Percentiles rank a stretch among this genome's conserved stretches.
Evolutionary conservation across 2,888 invertebrate genomes (phyloP).

Genomic region (Halocaridina rubra): DNA sequence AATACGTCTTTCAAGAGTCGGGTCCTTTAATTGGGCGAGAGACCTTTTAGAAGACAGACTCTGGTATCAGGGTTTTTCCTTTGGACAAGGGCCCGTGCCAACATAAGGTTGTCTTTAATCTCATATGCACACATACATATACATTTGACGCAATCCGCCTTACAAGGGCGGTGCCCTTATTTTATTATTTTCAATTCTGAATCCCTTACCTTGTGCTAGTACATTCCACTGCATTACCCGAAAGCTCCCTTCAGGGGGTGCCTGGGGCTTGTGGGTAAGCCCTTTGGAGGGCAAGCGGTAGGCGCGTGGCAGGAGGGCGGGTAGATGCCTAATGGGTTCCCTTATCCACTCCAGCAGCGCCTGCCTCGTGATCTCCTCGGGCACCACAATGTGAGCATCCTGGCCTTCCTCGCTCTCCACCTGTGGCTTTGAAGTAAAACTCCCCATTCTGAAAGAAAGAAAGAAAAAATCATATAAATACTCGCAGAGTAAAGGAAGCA

Average conservation of each 20-base stretch:
- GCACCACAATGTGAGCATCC: slow-evolving; percentile 73
- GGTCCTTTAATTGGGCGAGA: too few relatives aligned
- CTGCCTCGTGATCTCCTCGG: slow-evolving; percentile 67
- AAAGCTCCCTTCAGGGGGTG: slow-evolving; percentile 70
- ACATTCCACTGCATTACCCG: slow-evolving; percentile 80
- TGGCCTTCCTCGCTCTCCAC: slow-evolving; percentile 75
- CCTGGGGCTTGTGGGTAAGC: neutral
- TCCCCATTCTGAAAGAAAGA: slow-evolving; percentile 75
- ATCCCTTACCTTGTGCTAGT: slow-evolving; percentile 78
- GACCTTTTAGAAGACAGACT: too few relatives aligned
- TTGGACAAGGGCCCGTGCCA: too few relatives aligned
- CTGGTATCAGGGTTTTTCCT: too few relatives aligned
- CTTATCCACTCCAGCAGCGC: slow-evolving; percentile 73
- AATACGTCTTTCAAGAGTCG: too few relatives aligned
- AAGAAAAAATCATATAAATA: too few relatives aligned
- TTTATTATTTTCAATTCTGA: too few relatives aligned
- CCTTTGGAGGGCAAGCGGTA: slow-evolving; percentile 27
- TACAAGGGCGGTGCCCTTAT: too few relatives aligned
- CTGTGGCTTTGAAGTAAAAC: slow-evolving; percentile 78
- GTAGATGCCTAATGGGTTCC: slow-evolving; percentile 70
- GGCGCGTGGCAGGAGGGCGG: slow-evolving; percentile 68
- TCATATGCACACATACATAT: too few relatives aligned
- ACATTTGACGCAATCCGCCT: too few relatives aligned
- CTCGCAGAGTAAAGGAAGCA: too few relatives aligned
- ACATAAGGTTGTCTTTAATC: too few relatives aligned